Percentiles rank a stretch among this genome's conserved stretches.
phyloP scores from a whole-genome alignment of 2,888 invertebrate genomes.

The Acanthopleura granulata region DNA sequence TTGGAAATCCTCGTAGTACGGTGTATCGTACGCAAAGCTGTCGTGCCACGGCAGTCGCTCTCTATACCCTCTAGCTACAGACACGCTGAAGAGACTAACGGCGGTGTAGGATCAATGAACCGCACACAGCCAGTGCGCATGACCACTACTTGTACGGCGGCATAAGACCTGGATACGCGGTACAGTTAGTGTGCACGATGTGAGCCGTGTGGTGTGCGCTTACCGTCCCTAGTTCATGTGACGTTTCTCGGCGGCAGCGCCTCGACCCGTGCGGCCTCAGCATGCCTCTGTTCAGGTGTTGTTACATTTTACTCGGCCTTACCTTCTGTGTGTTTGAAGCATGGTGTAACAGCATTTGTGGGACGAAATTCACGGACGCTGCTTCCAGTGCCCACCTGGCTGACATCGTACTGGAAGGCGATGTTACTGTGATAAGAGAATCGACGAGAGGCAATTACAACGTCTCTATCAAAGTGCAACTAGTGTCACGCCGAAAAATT shows the following conservation, averaged over 20 bases:
- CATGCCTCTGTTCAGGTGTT: not conserved
- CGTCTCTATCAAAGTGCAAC: conserved; percentile 26
- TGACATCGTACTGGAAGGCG: conserved; percentile 33
- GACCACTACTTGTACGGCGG: too few species aligned
- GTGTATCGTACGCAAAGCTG: too few species aligned
- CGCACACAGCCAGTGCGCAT: too few species aligned
- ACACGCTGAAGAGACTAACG: too few species aligned
- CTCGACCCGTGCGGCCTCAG: conserved; percentile 10
- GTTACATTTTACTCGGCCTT: conserved; percentile 26
- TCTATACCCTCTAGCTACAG: too few species aligned
- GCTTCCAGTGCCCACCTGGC: conserved; percentile 35
- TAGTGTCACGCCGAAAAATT: conserved; percentile 22
- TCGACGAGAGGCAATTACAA: conserved; percentile 25
- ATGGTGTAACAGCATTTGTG: conserved; percentile 34
- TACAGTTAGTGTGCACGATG: too few species aligned
- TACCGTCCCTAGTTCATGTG: not conserved
- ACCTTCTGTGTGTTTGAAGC: conserved; percentile 36
- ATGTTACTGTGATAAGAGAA: conserved; percentile 27
- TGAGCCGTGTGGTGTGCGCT: not conserved
- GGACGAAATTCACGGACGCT: conserved; percentile 33
- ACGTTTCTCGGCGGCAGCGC: not conserved
- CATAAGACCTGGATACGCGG: too few species aligned
- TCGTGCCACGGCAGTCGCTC: too few species aligned
- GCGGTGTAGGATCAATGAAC: too few species aligned
- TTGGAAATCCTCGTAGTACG: too few species aligned